Evolutionary conservation across 2,797 vertebrate species (phyloP).

Genomic region (Antennarius maculatus): DNA sequence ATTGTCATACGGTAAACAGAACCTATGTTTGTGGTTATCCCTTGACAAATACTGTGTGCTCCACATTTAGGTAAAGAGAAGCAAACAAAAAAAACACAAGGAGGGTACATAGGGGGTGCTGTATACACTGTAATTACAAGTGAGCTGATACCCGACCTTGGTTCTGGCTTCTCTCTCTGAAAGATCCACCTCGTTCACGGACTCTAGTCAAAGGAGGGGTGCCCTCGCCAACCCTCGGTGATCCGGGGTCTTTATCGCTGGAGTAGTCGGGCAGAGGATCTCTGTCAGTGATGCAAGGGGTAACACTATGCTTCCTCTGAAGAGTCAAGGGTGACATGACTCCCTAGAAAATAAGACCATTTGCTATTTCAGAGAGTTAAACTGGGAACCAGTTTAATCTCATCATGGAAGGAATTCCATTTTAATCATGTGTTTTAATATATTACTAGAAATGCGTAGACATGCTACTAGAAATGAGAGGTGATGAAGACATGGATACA

Average conservation of each 20-base stretch:
- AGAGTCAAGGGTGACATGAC: slow-evolving; percentile 69
- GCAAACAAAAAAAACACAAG: too few species aligned
- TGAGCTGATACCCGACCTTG: slow-evolving; percentile 45
- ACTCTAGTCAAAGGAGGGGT: slow-evolving; percentile 53
- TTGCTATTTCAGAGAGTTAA: background rate
- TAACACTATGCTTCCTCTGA: slow-evolving; percentile 74
- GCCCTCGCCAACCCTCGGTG: slow-evolving; percentile 63
- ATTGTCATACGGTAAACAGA: too few species aligned
- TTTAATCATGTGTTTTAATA: background rate
- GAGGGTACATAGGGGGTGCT: too few species aligned
- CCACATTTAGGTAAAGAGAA: too few species aligned
- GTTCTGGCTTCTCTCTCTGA: slow-evolving; percentile 68
- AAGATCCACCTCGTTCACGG: slow-evolving; percentile 66
- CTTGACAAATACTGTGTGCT: too few species aligned
- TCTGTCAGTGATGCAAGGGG: slow-evolving; percentile 79
- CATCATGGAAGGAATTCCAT: background rate
- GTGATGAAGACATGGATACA: background rate
- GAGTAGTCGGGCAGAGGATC: slow-evolving; percentile 69
- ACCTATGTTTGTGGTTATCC: too few species aligned
- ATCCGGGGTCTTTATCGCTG: slow-evolving; percentile 73
- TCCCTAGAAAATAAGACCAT: slow-evolving; percentile 56
- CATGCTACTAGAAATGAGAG: background rate
- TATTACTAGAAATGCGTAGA: background rate
- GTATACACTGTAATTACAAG: background rate
- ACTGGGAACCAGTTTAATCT: background rate